Conservation (phyloP, 1,140 invertebrate genomes). For the Hirudo medicinalis region DNA sequence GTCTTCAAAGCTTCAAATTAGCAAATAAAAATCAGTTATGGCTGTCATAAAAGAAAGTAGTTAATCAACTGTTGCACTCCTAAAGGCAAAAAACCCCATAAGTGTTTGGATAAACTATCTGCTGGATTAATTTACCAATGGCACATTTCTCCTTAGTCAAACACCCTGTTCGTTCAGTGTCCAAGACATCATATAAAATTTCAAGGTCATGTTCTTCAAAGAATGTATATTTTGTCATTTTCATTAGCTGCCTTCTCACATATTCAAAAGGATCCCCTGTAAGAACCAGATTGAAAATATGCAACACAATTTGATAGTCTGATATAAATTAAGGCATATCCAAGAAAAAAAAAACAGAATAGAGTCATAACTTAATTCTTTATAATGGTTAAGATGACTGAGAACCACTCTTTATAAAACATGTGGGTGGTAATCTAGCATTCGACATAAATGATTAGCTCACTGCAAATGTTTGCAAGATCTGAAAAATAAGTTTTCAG, state of each 20-base stretch:
- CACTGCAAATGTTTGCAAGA: too few relatives aligned
- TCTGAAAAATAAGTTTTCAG: too few relatives aligned
- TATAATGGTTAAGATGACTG: too few relatives aligned
- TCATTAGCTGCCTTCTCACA: not conserved
- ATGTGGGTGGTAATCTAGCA: too few relatives aligned
- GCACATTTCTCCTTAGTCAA: slow-evolving; percentile 7
- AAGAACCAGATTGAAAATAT: not conserved
- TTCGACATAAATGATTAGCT: too few relatives aligned
- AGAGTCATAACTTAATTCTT: too few relatives aligned
- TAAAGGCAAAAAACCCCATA: not conserved
- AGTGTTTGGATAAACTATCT: not conserved
- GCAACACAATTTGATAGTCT: not conserved
- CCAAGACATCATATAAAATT: slow-evolving; percentile 1
- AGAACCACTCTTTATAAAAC: too few relatives aligned
- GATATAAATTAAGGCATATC: not conserved
- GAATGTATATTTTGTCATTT: slow-evolving; percentile 3
- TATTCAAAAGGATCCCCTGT: slow-evolving; percentile 7
- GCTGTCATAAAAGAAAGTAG: not conserved
- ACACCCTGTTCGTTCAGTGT: not conserved
- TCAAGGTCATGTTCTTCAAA: not conserved
- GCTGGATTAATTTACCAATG: not conserved
- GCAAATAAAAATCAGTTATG: not conserved
- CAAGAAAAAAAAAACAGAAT: too few relatives aligned
- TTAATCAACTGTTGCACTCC: too few relatives aligned
- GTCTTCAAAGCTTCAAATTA: not conserved